Evolutionary conservation across 2,888 invertebrate species (phyloP).

Genomic region (Erannis defoliaria): DNA sequence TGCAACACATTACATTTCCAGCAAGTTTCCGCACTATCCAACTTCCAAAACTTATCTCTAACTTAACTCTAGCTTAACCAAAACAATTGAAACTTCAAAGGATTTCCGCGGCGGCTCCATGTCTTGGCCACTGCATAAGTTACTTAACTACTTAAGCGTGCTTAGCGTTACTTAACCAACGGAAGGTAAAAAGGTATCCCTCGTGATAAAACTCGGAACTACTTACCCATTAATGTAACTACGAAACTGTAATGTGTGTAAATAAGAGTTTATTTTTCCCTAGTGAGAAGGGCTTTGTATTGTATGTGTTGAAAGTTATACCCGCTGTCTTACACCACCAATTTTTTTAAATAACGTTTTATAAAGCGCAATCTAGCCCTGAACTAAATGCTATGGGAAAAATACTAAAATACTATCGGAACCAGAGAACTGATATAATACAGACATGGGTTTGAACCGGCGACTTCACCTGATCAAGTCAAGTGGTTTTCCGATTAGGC

Average conservation of each 20-base stretch:
- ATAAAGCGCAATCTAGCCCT: too few relatives aligned
- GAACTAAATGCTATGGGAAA: too few relatives aligned
- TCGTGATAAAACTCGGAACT: constrained; percentile 37
- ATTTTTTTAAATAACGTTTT: too few relatives aligned
- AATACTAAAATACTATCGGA: too few relatives aligned
- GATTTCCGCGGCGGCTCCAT: constrained; percentile 27
- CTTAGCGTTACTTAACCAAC: constrained; percentile 43
- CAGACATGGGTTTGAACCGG: too few relatives aligned
- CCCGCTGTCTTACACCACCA: too few relatives aligned
- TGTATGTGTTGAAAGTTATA: too few relatives aligned
- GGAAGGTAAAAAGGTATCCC: constrained; percentile 43
- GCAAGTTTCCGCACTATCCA: background rate
- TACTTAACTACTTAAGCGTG: constrained; percentile 44
- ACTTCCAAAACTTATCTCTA: constrained; percentile 22
- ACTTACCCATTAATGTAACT: constrained; percentile 33
- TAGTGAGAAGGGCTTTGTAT: background rate
- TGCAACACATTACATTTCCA: background rate
- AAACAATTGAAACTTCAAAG: constrained; percentile 38
- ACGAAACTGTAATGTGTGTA: constrained; percentile 19
- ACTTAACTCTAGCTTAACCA: constrained; percentile 26
- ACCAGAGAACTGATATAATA: too few relatives aligned
- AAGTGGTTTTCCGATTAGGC: too few relatives aligned
- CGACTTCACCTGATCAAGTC: too few relatives aligned
- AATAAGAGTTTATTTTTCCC: constrained; percentile 23
- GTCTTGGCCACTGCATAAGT: constrained; percentile 38